phyloP scores from a whole-genome alignment of 2,888 invertebrate genomes.

The Pemphredon lugubris region DNA sequence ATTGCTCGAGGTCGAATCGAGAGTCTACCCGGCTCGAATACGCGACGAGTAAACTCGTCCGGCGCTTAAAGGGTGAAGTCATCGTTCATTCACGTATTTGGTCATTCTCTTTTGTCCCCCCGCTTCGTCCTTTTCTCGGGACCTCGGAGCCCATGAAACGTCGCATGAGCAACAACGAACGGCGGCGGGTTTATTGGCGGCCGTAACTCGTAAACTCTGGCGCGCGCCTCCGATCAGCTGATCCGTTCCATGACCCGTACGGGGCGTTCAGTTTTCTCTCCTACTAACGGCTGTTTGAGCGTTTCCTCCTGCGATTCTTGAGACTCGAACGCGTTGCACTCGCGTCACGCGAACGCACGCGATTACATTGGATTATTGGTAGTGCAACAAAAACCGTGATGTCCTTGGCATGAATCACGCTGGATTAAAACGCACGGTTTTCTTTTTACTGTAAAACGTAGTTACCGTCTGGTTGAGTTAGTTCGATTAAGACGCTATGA shows the following conservation, averaged over 20 bases:
- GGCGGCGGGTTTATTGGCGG: conserved; percentile 80
- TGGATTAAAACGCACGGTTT: too few species aligned
- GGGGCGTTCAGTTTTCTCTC: conserved; percentile 61
- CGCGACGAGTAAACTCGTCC: conserved; percentile 12
- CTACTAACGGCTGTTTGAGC: conserved; percentile 52
- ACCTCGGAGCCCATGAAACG: conserved; percentile 74
- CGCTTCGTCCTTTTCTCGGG: conserved; percentile 62
- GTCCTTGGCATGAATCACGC: too few species aligned
- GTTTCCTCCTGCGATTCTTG: conserved; percentile 30
- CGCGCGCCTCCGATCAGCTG: conserved; percentile 81
- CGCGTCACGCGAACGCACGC: too few species aligned
- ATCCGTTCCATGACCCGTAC: conserved; percentile 80
- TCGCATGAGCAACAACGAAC: conserved; percentile 78
- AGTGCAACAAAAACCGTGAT: too few species aligned
- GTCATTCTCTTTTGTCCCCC: conserved; percentile 64
- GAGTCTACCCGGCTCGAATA: too few species aligned
- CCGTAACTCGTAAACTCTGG: conserved; percentile 81
- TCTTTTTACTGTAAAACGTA: too few species aligned
- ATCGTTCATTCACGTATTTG: conserved; percentile 73
- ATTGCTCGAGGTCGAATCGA: too few species aligned
- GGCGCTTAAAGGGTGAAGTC: conserved; percentile 53
- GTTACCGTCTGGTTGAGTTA: too few species aligned
- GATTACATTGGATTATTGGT: too few species aligned
- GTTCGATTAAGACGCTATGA: too few species aligned
- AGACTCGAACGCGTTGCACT: conserved; percentile 8